A percentile compares a stretch with the other conserved stretches of the same genome.
These are phyloP conservation scores for Syngnathus typhle DNA, from an alignment of 2,113 vertebrate genomes.

Conservation along the genomic window DNA sequence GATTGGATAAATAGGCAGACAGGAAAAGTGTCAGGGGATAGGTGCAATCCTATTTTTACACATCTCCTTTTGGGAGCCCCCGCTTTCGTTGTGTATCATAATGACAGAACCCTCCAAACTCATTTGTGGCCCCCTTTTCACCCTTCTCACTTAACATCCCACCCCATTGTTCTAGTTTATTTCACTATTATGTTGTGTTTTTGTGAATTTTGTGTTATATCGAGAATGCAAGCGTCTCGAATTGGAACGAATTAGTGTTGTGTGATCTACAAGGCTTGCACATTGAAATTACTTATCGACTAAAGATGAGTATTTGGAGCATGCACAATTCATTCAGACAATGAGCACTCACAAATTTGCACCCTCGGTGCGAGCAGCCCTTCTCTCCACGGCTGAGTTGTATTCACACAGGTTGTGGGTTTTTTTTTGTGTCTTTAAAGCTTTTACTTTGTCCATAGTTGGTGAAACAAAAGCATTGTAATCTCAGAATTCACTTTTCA, in stretches of 20 bases:
- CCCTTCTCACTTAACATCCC: constrained; percentile 8
- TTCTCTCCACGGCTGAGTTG: constrained; percentile 24
- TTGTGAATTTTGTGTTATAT: constrained; percentile 3
- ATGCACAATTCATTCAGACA: constrained; percentile 35
- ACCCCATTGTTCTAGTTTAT: constrained; percentile 15
- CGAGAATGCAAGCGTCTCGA: constrained; percentile 19
- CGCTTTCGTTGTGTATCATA: constrained; percentile 54
- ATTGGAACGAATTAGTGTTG: constrained; percentile 36
- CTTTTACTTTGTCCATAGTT: constrained; percentile 71
- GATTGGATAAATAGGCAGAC: constrained; percentile 58
- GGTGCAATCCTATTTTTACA: constrained; percentile 63
- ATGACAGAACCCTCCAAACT: constrained; percentile 58
- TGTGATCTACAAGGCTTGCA: constrained; percentile 15
- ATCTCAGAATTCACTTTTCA: constrained; percentile 52
- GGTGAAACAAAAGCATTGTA: constrained; percentile 60
- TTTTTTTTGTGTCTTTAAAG: constrained; percentile 43
- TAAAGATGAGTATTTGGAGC: constrained; percentile 48
- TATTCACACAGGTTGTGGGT: not conserved
- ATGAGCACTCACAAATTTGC: constrained; percentile 14
- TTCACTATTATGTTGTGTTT: not conserved
- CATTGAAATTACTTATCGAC: constrained; percentile 52
- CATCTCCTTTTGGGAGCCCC: constrained; percentile 57
- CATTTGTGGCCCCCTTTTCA: constrained; percentile 18
- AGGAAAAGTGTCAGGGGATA: constrained; percentile 50
- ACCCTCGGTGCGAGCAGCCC: constrained; percentile 19